Evolutionary conservation across 2,888 invertebrate genomes (phyloP), one percentile per base, ranked within the genome.

Genomic region (Buathra laborator): DNA sequence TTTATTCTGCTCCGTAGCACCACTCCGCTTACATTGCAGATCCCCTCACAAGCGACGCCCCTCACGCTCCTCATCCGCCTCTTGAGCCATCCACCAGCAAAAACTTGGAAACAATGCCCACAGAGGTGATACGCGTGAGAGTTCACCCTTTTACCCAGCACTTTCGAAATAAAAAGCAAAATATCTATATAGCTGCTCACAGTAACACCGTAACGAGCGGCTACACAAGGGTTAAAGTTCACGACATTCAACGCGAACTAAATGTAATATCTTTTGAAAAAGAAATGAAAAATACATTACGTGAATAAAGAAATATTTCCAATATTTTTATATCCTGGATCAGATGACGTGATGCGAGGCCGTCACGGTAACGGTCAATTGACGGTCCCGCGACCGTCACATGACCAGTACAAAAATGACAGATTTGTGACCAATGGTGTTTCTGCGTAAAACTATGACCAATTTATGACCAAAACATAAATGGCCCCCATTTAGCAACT

Each of bases 1-100:
- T 87, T 89, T 88, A 85, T 84, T 86, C 81, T 85, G 51, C 66
- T 56, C 67, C 51, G 48, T 43, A 81, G 79, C 75, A 70, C 74
- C 56, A 72, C 83, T 84, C 59, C 32, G 79, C 68, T 79, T 81
- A 53, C 79, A 84, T 79, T 81, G 79, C 68, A 71, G 24, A 84
- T 72, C 53, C 76, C 46, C 56, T n/a, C 64, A 37, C 68, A 12
- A 62, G 37, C 32, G 56, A 76, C 51, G 37, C 72, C 44, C 78
- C 56, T 64, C 48, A 14, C 64, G 64, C 32, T 51, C 6, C 29
- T 51, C 24, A 14, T 62, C 32, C 62, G 29, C 77, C 64, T 67
- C 51, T 74, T 53, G 44, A 44, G 14, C 32, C 59, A 46, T 62
- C 46, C 7, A n/a, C 46, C n/a, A 32, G 32, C 29, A 43, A 75